Percentiles rank a stretch among this genome's conserved stretches.
Conservation (phyloP, 2,113 vertebrate genomes). For the Patagioenas fasciata region DNA sequence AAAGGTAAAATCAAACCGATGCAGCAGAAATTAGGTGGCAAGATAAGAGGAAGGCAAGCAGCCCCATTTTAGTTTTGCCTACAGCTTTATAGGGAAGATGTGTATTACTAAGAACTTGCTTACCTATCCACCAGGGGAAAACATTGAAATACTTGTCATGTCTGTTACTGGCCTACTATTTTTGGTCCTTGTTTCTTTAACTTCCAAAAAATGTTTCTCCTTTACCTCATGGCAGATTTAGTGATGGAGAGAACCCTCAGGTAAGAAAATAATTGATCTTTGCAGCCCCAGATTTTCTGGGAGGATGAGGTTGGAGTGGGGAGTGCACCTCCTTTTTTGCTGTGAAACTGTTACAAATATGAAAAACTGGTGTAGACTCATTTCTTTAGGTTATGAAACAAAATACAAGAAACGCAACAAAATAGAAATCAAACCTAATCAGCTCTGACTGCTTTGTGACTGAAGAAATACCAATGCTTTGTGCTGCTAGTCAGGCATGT, state of each 20-base stretch:
- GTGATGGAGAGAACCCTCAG: background rate
- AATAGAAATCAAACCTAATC: background rate
- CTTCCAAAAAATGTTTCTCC: background rate
- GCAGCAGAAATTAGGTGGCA: background rate
- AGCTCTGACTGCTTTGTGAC: background rate
- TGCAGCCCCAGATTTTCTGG: background rate
- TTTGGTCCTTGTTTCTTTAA: background rate
- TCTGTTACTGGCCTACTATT: background rate
- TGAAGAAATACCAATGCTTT: background rate
- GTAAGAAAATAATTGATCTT: background rate
- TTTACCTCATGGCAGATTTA: background rate
- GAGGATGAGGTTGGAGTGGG: background rate
- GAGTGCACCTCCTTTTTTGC: background rate
- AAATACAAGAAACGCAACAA: fast-evolving
- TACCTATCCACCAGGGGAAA: background rate
- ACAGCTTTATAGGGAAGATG: background rate
- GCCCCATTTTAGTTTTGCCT: background rate
- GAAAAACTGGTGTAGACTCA: background rate
- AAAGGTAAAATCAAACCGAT: background rate
- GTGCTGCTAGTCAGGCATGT: background rate
- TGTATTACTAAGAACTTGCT: background rate
- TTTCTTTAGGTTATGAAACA: background rate
- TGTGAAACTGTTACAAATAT: background rate
- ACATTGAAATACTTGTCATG: fast-evolving
- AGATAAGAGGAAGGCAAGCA: background rate